Evolutionary conservation across 2,113 vertebrate genomes (phyloP), one percentile per base, ranked within the genome.

Genomic region (Oncorhynchus gorbuscha): DNA sequence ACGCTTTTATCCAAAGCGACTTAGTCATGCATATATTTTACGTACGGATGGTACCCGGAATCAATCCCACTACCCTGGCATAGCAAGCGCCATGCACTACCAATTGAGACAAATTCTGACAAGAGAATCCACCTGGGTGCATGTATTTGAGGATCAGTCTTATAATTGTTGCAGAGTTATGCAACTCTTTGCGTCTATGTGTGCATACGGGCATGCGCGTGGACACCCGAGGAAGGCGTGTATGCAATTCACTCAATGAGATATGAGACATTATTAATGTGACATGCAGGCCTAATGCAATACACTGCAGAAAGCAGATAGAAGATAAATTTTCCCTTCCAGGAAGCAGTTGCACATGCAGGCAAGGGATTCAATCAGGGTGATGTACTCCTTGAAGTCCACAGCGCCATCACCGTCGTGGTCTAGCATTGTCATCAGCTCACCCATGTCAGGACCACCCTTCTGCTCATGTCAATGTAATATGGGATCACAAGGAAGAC

Each of bases 321-420:
- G 68, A 18, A 69, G 64, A 72, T 55, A 69, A 18, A 14, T 51
- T 51, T 74, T 9, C 6, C 39, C 61, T 14, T 30, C 0, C 51
- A 9, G 51, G 58, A 62, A 9, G 20, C 49, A 26, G 26, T 75
- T 39, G 48, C 14, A 55, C 51, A 55, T 55, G 18, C 59, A 22
- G 28, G 26, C n/a, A 22, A 32, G 69, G 59, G 20, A 22, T 62
- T 7, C n/a, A 28, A 68, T 32, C 66, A 68, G 24, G 30, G 30
- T 30, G 30, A 30, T 32, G 66, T 68, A 68, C 66, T 68, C 66
- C 26, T 12, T 30, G 16, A 39, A 68, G 66, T 68, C 66, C 66
- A 68, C 28, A 32, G 26, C 2, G 3, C 66, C 30, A 32, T 35
- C 30, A 35, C 12, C 14, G 30, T 68, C 7, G 3, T 18, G 26